phyloP scores from a whole-genome alignment of 64 coral and sea anemone species.

The Trachythela sp. region DNA sequence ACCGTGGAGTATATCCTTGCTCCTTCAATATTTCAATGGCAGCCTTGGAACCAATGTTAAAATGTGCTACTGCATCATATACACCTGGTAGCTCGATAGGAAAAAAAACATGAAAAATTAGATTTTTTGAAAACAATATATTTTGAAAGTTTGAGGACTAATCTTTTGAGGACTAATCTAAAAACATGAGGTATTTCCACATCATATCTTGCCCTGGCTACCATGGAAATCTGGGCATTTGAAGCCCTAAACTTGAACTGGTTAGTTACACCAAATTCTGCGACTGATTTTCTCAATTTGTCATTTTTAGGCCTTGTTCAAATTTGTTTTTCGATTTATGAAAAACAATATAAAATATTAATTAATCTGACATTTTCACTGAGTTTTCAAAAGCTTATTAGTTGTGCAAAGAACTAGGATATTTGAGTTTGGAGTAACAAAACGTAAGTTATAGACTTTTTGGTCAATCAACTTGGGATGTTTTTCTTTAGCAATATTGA shows the following conservation, averaged over 20 bases:
- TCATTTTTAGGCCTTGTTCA: conserved; percentile 22
- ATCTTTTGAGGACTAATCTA: no score
- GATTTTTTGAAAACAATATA: no score
- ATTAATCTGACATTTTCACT: conserved; percentile 44
- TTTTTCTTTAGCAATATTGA: no score
- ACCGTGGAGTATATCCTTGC: background rate
- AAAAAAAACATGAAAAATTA: no score
- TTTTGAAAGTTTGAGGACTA: no score
- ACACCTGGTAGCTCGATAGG: no score
- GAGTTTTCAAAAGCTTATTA: conserved; percentile 17
- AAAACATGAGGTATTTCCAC: no score
- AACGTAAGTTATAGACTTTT: conserved; percentile 33
- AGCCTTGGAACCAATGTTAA: no score
- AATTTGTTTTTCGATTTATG: conserved; percentile 24
- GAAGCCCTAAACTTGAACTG: no score
- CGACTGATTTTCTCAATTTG: conserved; percentile 40
- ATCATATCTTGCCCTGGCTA: no score
- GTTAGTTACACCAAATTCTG: no score
- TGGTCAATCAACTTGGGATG: background rate
- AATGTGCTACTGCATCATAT: conserved; percentile 13
- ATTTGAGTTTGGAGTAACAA: background rate
- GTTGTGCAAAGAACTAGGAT: conserved; percentile 44
- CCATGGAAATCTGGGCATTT: no score
- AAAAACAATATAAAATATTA: conserved; percentile 29
- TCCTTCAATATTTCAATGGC: background rate